Evolutionary conservation across 2,888 invertebrate genomes (phyloP).

Genomic region (Sepioteuthis lessoniana): DNA sequence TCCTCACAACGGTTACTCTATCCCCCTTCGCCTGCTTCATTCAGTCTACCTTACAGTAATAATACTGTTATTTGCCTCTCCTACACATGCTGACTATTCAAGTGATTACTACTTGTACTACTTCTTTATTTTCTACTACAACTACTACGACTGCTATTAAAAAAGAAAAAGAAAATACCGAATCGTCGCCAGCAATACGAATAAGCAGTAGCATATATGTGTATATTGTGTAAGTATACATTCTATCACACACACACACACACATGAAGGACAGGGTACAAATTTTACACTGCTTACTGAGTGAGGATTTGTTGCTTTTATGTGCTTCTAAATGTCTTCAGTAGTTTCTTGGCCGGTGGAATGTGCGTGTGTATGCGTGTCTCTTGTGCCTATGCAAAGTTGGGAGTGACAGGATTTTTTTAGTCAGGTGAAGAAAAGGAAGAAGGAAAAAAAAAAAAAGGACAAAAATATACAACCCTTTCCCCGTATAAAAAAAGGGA

Average conservation of each 20-base stretch:
- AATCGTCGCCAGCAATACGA: neutral
- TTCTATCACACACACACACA: neutral
- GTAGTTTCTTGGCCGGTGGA: neutral
- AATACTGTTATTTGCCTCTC: neutral
- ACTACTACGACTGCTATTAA: neutral
- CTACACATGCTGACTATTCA: neutral
- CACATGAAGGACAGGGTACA: neutral
- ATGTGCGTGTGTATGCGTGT: neutral
- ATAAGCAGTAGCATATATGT: too few relatives aligned
- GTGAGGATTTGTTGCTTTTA: neutral
- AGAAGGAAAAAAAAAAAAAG: neutral
- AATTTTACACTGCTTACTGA: neutral
- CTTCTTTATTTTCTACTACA: neutral
- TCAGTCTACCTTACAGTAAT: neutral
- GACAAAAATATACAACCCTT: neutral
- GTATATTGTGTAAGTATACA: neutral
- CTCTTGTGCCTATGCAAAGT: neutral
- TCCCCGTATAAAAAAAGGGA: neutral
- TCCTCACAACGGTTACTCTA: neutral
- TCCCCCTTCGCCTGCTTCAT: neutral
- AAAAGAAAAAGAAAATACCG: neutral
- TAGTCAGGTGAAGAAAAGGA: neutral
- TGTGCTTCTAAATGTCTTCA: neutral
- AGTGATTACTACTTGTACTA: neutral
- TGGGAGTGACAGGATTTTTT: neutral